Evolutionary conservation across 2,888 invertebrate species (phyloP).

Genomic region (Keiferia lycopersicella): DNA sequence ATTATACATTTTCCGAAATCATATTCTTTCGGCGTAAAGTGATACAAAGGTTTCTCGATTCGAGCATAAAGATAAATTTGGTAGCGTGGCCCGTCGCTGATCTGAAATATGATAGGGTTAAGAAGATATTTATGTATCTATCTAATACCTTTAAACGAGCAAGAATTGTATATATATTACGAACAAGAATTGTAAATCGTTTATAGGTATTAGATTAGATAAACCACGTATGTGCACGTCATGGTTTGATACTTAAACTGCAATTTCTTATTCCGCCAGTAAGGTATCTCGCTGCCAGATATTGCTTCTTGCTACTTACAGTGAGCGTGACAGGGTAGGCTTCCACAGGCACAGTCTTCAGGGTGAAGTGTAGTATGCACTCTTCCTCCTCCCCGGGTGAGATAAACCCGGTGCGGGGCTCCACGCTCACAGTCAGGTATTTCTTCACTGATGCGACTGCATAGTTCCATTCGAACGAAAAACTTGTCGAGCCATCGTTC

Average conservation of each 20-base stretch:
- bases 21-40: conserved; percentile 83
- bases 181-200: too few species aligned
- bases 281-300: conserved; percentile 58
- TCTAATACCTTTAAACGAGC: background rate
- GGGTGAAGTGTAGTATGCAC: conserved; percentile 60
- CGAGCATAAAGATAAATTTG: conserved; percentile 79
- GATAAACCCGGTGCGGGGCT: conserved; percentile 65
- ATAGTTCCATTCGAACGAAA: conserved; percentile 70
- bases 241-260: too few species aligned
- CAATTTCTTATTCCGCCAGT: too few species aligned
- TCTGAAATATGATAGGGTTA: conserved; percentile 62
- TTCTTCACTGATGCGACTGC: conserved; percentile 58
- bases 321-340: conserved; percentile 62
- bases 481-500: conserved; percentile 71
- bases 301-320: conserved; percentile 64
- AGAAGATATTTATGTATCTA: too few species aligned
- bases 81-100: conserved; percentile 85
- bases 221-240: too few species aligned
- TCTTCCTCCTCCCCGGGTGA: conserved; percentile 57
- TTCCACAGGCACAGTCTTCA: conserved; percentile 67
- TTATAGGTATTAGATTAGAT: too few species aligned
- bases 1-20: conserved; percentile 86
- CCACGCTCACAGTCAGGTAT: conserved; percentile 60
- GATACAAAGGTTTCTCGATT: conserved; percentile 79
- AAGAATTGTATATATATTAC: too few species aligned